Base-by-base conservation (phyloP, 2,797 vertebrate genomes). In the Gadopsis bispinosus region DNA sequence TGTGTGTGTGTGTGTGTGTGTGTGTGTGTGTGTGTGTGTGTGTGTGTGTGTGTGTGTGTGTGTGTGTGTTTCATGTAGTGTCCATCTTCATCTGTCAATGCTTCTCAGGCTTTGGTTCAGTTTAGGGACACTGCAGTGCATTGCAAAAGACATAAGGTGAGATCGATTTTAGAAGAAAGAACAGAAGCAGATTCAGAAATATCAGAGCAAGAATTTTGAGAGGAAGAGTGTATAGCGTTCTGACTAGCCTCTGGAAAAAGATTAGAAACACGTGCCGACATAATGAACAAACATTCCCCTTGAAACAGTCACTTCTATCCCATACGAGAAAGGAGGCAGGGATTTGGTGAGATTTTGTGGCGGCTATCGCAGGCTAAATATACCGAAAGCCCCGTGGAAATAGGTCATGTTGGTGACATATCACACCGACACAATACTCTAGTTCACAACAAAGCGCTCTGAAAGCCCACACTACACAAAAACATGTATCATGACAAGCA, bases 351-450 rank as follows among this genome's bases (percentile, higher is more conserved):
- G 65, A 79, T 72, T 70, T 56, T 75, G 62, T 74, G 81, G 73
- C 69, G 73, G 74, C 61, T 76, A 69, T 79, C 16, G 5, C 65
- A n/a, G 26, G 67, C 85, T 90, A 85, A 89, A 88, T 89, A 86
- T 89, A 89, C 82, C 11, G 4, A 83, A 71, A 62, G 79, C 82
- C 87, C 84, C 55, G 43, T 78, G 71, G 87, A 93, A 89, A 88
- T 91, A 54, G 91, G 92, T 91, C 91, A 88, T 68, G 81, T 62
- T 83, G 79, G 73, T 77, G 78, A 81, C 72, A 69, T 62, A 47
- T 83, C 62, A 77, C 84, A 85, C 60, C 4, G 47, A 80, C 74
- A 73, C 77, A 77, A 56, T 75, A 68, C 31, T 68, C 33, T 47
- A 47, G 54, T 55, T 61, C 35, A 35, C 55, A 83, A 80, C 19